A percentile compares a stretch with the other conserved stretches of the same genome.
phyloP scores from a whole-genome alignment of 2,888 invertebrate genomes.

The Caenorhabditis sp. region DNA sequence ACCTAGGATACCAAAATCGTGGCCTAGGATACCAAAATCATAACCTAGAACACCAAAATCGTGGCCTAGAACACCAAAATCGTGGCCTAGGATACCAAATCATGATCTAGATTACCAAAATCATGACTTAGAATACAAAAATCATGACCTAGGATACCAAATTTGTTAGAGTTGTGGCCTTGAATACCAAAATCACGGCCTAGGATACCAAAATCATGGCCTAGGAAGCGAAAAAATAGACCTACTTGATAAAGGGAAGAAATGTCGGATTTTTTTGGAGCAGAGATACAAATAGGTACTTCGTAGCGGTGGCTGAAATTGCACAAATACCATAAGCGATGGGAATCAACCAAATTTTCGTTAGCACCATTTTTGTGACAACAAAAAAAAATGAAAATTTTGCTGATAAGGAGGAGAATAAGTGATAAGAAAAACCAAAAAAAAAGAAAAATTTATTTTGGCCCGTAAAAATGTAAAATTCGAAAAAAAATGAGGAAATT shows the following conservation, averaged over 20 bases:
- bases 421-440: background rate
- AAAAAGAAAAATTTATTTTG: background rate
- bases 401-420: background rate
- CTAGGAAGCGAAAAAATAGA: slow-evolving; percentile 1
- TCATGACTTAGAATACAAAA: no score
- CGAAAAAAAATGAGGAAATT: background rate
- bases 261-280: slow-evolving; percentile 27
- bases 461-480: slow-evolving; percentile 27
- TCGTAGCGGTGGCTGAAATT: slow-evolving; percentile 31
- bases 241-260: background rate
- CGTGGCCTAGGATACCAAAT: no score
- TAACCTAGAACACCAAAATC: no score
- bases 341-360: slow-evolving; percentile 45
- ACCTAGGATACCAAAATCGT: no score
- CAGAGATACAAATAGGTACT: slow-evolving; percentile 38
- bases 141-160: no score
- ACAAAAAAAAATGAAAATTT: slow-evolving; percentile 1
- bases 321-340: slow-evolving; percentile 31
- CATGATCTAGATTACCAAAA: no score
- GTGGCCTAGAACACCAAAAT: no score
- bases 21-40: no score
- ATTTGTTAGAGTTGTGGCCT: no score
- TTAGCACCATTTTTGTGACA: slow-evolving; percentile 39
- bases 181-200: no score
- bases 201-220: background rate